Evolutionary conservation across 2,113 vertebrate species (phyloP), one percentile per base, ranked within the genome.

Genomic region (Formicarius rufipectus): DNA sequence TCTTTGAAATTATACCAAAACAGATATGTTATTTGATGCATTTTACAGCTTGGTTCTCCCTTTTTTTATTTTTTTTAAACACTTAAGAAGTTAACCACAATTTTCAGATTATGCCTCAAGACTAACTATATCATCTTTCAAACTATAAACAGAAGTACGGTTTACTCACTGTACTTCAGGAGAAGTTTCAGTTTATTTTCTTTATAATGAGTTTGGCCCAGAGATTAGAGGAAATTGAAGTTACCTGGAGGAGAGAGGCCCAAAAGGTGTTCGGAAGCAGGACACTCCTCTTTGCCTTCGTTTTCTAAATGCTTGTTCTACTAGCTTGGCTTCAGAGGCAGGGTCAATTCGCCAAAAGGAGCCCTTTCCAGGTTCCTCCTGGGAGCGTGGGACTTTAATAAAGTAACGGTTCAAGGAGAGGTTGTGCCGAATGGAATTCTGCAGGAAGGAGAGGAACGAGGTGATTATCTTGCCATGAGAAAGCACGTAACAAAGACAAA

Each of bases 371-470:
- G 99, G 99, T 97, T 99, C 99, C 79, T 99, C 99, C 97, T 99
- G 99, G 55, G 99, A 99, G 77, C 99, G 99, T 7, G 99, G 99
- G 95, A 99, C 99, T 98, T 99, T 99, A 93, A 99, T 99, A 86
- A 99, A 99, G 97, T 99, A 99, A 69, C 99, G 99, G 98, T 99
- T 99, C 96, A 99, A 98, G 60, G 99, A 99, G 81, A 99, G 98
- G 98, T 99, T 99, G 98, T 99, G 99, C 69, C 99, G 98, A 97
- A 99, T 99, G n/a, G 99, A 99, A 97, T 99, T 99, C 99, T 99
- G 98, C 44, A 66, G 92, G 93, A 84, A 84, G 80, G 56, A 93
- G 80, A 97, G 81, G 78, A 14, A 92, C 7, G n/a, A 79, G 59
- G 23, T 35, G 23, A 69, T 96, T 91, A 96, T 42, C 71, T 74